Evolutionary conservation across 2,888 invertebrate genomes (phyloP).

Genomic region (Cephus nigrinus): DNA sequence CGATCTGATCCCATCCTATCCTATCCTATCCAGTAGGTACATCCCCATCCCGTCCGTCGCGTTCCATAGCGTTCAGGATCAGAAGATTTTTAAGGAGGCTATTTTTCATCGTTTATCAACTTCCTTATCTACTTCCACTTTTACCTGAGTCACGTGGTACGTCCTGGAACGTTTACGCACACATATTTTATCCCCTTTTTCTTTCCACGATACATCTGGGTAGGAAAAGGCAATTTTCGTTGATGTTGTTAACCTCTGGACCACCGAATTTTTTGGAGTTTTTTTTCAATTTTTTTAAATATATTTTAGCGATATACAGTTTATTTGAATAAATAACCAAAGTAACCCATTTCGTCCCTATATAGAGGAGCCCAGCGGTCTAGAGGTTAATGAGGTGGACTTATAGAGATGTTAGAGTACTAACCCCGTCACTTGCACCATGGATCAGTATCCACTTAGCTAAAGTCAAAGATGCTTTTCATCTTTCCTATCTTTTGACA

Average conservation of each 20-base stretch:
- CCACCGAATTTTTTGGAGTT: no score
- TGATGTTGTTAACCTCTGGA: neutral
- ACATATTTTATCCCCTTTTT: slow-evolving; percentile 18
- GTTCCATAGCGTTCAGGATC: slow-evolving; percentile 4
- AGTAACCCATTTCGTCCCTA: no score
- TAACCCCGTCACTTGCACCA: neutral
- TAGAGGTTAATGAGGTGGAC: neutral
- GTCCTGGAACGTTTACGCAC: slow-evolving; percentile 4
- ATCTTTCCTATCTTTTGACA: neutral
- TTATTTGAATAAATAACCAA: no score
- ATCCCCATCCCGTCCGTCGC: slow-evolving; percentile 22
- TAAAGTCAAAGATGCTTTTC: neutral
- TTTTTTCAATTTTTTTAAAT: no score
- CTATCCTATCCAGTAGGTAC: slow-evolving; percentile 4
- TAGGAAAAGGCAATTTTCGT: neutral
- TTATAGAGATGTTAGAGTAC: neutral
- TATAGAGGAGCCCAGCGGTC: no score
- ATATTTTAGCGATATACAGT: no score
- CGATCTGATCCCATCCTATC: slow-evolving; percentile 1
- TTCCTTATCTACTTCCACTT: slow-evolving; percentile 25
- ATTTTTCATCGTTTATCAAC: slow-evolving; percentile 37
- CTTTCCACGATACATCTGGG: neutral
- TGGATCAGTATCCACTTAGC: neutral
- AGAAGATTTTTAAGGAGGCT: slow-evolving; percentile 31
- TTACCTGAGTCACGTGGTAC: neutral